Base-by-base conservation (phyloP, 2,797 vertebrate species). In the Bovichtus variegatus region DNA sequence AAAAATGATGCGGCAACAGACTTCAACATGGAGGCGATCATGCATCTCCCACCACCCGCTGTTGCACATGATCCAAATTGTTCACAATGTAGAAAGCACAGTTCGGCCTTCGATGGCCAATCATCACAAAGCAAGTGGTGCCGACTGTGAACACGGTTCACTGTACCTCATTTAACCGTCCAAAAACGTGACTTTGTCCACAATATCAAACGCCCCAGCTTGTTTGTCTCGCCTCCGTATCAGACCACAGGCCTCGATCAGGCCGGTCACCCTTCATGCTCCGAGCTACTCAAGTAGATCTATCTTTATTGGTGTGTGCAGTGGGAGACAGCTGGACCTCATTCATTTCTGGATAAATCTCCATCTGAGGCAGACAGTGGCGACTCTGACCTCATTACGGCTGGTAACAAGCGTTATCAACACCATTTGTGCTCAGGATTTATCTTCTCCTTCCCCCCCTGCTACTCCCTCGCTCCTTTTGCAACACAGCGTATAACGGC, bases 361-460 rank as follows among this genome's bases (percentile, higher is more conserved):
- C 91, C 85, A 94, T 93, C 86, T 83, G 82, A 82, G 86, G 40
- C 75, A 83, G 92, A 94, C 89, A 83, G 86, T 51, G 64, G 86
- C 43, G 85, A 88, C 90, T 90, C 87, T 93, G 93, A 95, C 93
- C 94, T 93, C 92, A 93, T 94, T 95, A 94, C 78, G 8, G 82
- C 72, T 69, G 72, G 85, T 93, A 93, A 93, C 89, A 80, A 89
- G 89, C 66, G 69, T 86, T 92, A 92, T 93, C 88, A 88, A 88
- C 90, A 85, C 76, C 85, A 64, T 85, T 91, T 81, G 83, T 63
- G 54, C 50, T 69, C 27, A 72, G 86, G 91, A 94, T 95, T 93
- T 93, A 93, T 94, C 87, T 85, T 51, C 86, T 59, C 71, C 58
- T 68, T 72, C 2, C 79, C 76, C 73, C 5, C 8, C n/a, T n/a